Base-by-base conservation (phyloP, 2,797 vertebrate genomes). In the Chaenodraco wilsoni region DNA sequence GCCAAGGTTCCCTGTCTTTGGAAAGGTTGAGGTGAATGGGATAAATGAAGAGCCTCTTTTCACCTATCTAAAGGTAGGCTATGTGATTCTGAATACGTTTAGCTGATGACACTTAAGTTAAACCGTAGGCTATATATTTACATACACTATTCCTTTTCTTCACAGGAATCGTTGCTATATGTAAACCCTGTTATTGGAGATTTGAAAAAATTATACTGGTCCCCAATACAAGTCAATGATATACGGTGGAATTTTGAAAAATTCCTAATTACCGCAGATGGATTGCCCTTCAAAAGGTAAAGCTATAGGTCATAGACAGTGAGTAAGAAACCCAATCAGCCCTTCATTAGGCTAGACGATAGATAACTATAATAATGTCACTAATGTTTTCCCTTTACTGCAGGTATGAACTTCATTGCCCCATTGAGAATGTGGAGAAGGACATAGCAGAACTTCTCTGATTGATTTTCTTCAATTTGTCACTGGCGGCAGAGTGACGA, bases 191-290 rank as follows among this genome's bases (percentile, higher is more conserved):
- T 95, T 31, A 91, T 95, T 74, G 95, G 95, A 78, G 94, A 96
- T 50, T 86, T 85, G 9, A 94, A 88, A 81, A 95, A 92, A 85
- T 90, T 95, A 51, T 94, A 92, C 79, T 96, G 94, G 95, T 93
- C 92, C 43, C 94, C 95, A 11, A 85, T 96, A 59, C 93, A 92
- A 71, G 94, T 94, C 69, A 94, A 93, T 44, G 95, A 96, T 75
- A 92, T 96, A 41, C 92, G 94, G 10, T 96, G 95, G 95, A 96
- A 96, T 89, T 96, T 96, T 84, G 95, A 96, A 72, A 95, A 92
- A 88, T 96, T 96, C 70, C 88, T 96, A 9, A 89, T 96, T 59
- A 81, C 70, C n/a, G 88, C 91, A 66, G 84, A 95, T 23, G 95
- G 95, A 19, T 45, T 44, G 10, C 95, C 95, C 49, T 92, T 88